Evolutionary conservation across 2,888 invertebrate species (phyloP).

Genomic region (Biston stratarius): DNA sequence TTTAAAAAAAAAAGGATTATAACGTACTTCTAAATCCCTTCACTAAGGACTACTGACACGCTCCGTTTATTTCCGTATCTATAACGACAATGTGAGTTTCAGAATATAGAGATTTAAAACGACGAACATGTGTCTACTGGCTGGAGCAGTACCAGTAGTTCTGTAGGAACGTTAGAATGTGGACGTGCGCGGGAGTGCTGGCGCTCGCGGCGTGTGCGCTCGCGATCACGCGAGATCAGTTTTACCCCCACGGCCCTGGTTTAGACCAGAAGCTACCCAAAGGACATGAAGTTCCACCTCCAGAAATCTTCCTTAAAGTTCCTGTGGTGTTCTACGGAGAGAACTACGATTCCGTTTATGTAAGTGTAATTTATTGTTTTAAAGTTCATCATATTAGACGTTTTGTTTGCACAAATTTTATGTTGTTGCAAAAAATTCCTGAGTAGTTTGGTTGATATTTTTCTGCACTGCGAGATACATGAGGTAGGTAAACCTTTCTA

Average conservation of each 20-base stretch:
- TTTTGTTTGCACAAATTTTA: too few species aligned
- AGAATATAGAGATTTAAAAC: slow-evolving; percentile 13
- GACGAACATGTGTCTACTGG: slow-evolving; percentile 6
- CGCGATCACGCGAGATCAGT: slow-evolving; percentile 83
- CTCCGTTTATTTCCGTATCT: slow-evolving; percentile 38
- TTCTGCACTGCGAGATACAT: too few species aligned
- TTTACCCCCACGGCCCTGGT: slow-evolving; percentile 87
- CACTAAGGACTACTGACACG: slow-evolving; percentile 24
- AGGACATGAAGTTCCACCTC: slow-evolving; percentile 88
- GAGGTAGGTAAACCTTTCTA: too few species aligned
- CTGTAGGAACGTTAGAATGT: slow-evolving; percentile 63
- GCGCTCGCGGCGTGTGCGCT: slow-evolving; percentile 63
- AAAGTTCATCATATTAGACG: too few species aligned
- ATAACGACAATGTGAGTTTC: slow-evolving; percentile 26
- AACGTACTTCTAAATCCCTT: slow-evolving; percentile 19
- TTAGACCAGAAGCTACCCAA: slow-evolving; percentile 84
- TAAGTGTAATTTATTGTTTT: slow-evolving; percentile 87
- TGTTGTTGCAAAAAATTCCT: too few species aligned
- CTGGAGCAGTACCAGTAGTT: slow-evolving; percentile 67
- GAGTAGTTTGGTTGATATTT: too few species aligned
- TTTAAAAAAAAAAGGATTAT: neutral
- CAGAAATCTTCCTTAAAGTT: slow-evolving; percentile 88
- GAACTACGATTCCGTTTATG: slow-evolving; percentile 91
- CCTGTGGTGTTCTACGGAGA: slow-evolving; percentile 94
- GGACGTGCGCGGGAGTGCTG: slow-evolving; percentile 76